Evolutionary conservation across 1,140 invertebrate species (phyloP).

Genomic region (Hyles vespertilio): DNA sequence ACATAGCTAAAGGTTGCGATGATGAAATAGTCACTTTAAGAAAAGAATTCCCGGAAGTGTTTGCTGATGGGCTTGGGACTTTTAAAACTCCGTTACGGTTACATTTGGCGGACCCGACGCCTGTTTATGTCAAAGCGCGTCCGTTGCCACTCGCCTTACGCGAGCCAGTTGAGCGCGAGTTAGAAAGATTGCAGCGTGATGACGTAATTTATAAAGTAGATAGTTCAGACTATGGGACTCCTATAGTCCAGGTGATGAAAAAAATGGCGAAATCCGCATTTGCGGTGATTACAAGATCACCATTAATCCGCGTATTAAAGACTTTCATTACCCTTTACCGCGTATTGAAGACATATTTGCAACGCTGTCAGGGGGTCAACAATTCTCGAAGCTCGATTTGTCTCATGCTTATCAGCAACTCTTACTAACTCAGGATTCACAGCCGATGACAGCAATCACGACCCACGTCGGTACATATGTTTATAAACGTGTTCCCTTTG

Average conservation of each 20-base stretch:
- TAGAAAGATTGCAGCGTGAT: slow-evolving; percentile 22
- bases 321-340: slow-evolving; percentile 22
- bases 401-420: slow-evolving; percentile 29
- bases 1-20: background rate
- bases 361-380: slow-evolving; percentile 26
- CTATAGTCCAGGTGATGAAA: slow-evolving; percentile 32
- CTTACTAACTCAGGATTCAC: slow-evolving; percentile 24
- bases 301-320: slow-evolving; percentile 26
- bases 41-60: too few species aligned
- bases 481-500: slow-evolving; percentile 26
- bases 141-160: slow-evolving; percentile 29
- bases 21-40: too few species aligned
- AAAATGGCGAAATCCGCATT: slow-evolving; percentile 12
- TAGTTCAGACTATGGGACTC: slow-evolving; percentile 12
- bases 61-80: too few species aligned
- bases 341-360: slow-evolving; percentile 5
- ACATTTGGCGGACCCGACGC: background rate
- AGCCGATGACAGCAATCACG: slow-evolving; percentile 31
- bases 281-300: slow-evolving; percentile 27
- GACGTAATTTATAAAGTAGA: slow-evolving; percentile 29
- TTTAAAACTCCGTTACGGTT: too few species aligned
- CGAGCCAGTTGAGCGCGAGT: slow-evolving; percentile 20
- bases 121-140: slow-evolving; percentile 25
- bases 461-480: slow-evolving; percentile 40
- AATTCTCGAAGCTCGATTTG: slow-evolving; percentile 35